A percentile compares a stretch with the other conserved stretches of the same genome.
These are phyloP conservation scores for Ageneiosus marmoratus DNA, from an alignment of 2,113 vertebrate genomes.

Conservation along the genomic window DNA sequence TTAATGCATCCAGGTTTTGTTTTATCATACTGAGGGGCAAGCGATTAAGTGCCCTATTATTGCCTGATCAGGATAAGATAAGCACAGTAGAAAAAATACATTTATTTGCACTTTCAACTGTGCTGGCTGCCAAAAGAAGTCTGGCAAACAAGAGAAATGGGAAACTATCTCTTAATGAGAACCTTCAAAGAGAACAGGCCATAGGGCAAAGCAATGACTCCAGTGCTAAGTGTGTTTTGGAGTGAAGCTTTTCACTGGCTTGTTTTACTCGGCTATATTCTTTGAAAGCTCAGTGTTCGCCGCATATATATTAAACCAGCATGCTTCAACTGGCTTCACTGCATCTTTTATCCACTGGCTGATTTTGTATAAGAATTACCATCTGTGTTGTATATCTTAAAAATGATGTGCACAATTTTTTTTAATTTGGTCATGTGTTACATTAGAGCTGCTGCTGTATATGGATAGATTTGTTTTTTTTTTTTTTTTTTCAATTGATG, in stretches of 20 bases:
- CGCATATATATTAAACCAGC: constrained; percentile 18
- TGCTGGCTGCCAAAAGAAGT: constrained; percentile 52
- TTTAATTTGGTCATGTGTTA: not conserved
- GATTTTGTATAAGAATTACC: constrained; percentile 23
- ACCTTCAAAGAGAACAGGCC: constrained; percentile 41
- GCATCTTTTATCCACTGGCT: constrained; percentile 1
- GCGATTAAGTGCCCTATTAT: constrained; percentile 36
- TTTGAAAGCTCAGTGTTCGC: constrained; percentile 25
- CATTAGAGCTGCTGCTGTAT: not conserved
- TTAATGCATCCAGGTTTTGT: constrained; percentile 47
- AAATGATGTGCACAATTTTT: not conserved
- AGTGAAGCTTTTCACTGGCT: constrained; percentile 29
- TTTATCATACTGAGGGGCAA: constrained; percentile 15
- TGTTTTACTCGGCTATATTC: constrained; percentile 25
- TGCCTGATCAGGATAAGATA: constrained; percentile 60
- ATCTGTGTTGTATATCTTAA: not conserved
- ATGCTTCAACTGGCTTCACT: constrained; percentile 20
- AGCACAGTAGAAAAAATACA: constrained; percentile 69
- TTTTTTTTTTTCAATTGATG: not conserved
- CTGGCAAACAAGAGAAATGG: constrained; percentile 30
- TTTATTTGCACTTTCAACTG: constrained; percentile 63
- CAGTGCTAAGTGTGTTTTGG: constrained; percentile 15
- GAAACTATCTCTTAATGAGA: constrained; percentile 40
- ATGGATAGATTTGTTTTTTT: not conserved
- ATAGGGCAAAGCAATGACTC: constrained; percentile 42